Percentiles rank a stretch among this genome's conserved stretches.
Conservation (phyloP, 2,888 invertebrate species). For the Boloria euphrosyne region DNA sequence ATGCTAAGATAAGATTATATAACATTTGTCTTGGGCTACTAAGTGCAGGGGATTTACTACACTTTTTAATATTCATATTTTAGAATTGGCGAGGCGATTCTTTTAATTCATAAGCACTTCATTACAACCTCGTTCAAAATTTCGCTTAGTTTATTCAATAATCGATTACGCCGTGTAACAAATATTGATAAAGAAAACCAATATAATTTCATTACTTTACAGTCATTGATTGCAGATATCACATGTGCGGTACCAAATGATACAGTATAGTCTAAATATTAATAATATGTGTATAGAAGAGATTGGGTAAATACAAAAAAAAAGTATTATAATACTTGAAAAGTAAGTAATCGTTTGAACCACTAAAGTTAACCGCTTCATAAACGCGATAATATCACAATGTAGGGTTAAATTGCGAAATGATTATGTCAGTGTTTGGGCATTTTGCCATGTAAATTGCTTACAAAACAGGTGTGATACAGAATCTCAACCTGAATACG, state of each 20-base stretch:
- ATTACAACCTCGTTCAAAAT: conserved; percentile 3
- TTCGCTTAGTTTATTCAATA: conserved; percentile 11
- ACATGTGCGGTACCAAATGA: background rate
- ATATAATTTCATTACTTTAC: conserved; percentile 15
- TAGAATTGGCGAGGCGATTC: background rate
- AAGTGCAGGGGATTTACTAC: background rate
- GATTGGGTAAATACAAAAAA: too few species aligned
- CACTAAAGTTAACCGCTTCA: conserved; percentile 32
- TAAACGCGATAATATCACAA: conserved; percentile 39
- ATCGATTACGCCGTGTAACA: conserved; percentile 11
- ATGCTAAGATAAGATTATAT: too few species aligned
- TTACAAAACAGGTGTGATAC: conserved; percentile 53
- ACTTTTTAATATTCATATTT: background rate
- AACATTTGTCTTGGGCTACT: too few species aligned
- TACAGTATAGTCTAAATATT: background rate
- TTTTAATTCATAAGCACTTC: background rate
- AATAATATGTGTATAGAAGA: too few species aligned
- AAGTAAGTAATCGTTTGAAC: background rate
- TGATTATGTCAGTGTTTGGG: conserved; percentile 46
- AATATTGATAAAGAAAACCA: conserved; percentile 1
- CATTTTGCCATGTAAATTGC: conserved; percentile 53
- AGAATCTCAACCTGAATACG: conserved; percentile 67
- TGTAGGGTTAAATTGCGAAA: conserved; percentile 39
- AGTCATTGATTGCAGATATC: background rate
- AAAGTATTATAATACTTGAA: too few species aligned